Evolutionary conservation across 2,888 invertebrate genomes (phyloP), one percentile per base, ranked within the genome.

Genomic region (Elmis aenea): DNA sequence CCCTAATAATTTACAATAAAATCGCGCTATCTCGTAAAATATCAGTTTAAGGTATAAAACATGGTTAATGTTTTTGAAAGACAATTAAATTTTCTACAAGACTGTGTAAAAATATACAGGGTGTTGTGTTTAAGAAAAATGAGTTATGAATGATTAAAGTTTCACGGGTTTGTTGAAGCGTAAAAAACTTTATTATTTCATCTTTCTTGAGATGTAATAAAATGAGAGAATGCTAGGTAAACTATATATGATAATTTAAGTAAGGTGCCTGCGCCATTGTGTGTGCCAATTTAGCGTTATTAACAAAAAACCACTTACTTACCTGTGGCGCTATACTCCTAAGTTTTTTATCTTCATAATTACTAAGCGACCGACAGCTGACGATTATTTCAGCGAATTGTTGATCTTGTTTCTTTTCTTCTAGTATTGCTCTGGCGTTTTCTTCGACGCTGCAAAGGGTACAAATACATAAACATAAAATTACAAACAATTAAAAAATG

Each of bases 261-360:
- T 4, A 5, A 2, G 2, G 9, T 21, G 2, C n/a, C 3, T n/a
- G 6, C n/a, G 10, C n/a, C 6, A 9, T 21, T 21, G 21, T 21
- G n/a, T 2, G 3, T 2, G 21, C 2, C 2, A 9, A 9, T 21
- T 21, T 21, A 9, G n/a, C n/a, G n/a, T n/a, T 21, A 2, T 21
- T 21, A n/a, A 3, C 10, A 25, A 11, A 5, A 25, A 4, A 32
- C 3, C 11, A 27, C 13, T 6, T 34, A 50, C 56, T 56, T 52
- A 71, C 71, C 59, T 73, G 73, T 25, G 72, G 72, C 33, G 66
- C 46, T 20, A 71, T 57, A 18, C 64, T 67, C 53, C 64, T 68
- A 10, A 66, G 55, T 15, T 57, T 56, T 37, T 55, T 62, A 25
- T 61, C 61, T 38, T 70, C 69, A 51, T 68, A 70, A 25, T 55